Base-by-base conservation (phyloP, 2,113 vertebrate species). In the Paratilapia polleni region DNA sequence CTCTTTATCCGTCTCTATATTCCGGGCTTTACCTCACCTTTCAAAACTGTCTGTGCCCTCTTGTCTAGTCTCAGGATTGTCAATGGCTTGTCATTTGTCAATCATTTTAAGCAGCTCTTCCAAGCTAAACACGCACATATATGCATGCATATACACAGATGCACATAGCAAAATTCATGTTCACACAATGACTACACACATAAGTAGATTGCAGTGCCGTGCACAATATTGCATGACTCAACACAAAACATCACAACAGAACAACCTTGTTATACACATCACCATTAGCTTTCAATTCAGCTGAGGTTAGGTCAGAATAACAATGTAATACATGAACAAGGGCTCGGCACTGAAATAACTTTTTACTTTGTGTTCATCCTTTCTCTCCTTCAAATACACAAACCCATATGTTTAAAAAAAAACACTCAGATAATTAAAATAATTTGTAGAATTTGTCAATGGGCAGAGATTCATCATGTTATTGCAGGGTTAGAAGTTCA, bases 91-190 rank as follows among this genome's bases (percentile, higher is more conserved):
- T 77, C 78, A 85, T 74, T 77, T 88, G 80, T 88, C 87, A 90
- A 31, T 92, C 84, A 87, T 80, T 78, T 43, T 82, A 82, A 89
- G 87, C 88, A 85, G 85, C 78, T 78, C 59, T 43, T 83, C 20
- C 10, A 60, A 28, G 15, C 52, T 60, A 54, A 52, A 54, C 62
- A 68, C 38, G 75, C 76, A 52, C 19, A 49, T 4, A 22, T 19
- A 43, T n/a, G 5, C 52, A 28, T 3, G 43, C 64, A 64, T 22
- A 34, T 13, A 61, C 62, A 81, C 12, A 43, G 12, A 73, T 11
- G 4, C 36, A 81, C 43, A 84, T 20, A 26, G 20, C 26, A 17
- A 79, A 43, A 62, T 24, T 49, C n/a, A 22, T 20, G 34, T 58
- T 19, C 28, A 17, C n/a, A 31, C 11, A 58, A 22, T 10, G 13